Evolutionary conservation across 2,113 vertebrate species (phyloP), one percentile per base, ranked within the genome.

Genomic region (Apodemus speciosus): DNA sequence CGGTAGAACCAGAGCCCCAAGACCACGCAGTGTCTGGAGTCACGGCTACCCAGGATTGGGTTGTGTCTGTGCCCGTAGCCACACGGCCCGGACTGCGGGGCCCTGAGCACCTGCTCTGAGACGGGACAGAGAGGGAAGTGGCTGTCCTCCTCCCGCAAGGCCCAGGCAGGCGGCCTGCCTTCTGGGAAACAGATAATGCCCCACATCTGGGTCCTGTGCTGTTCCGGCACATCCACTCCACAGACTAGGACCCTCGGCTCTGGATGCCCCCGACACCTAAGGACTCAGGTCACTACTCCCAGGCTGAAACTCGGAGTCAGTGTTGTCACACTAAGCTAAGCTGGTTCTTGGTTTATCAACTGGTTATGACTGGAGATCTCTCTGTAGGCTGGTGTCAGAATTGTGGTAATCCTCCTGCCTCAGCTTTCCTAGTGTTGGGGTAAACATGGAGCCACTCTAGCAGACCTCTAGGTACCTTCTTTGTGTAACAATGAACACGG

Each of bases 141-240:
- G 21, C 72, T 4, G 11, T 8, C 69, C 20, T 6, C 30, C 30
- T 9, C 9, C 0, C 21, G 13, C 69, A 25, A 0, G 9, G n/a
- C 69, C 11, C 38, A 25, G 32, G 25, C 8, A 16, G 3, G 1
- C 23, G 62, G 72, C 75, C 64, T 0, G 27, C 62, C 40, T 92
- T 95, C 93, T 92, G 89, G 90, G 84, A 95, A 94, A 38, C 49
- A 2, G 1, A 10, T 43, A 32, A 20, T 25, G 7, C 9, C 38
- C 25, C 79, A 40, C n/a, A 80, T 38, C 21, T 25, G 35, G 35
- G 53, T 27, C 72, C 77, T 35, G 30, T 15, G 51, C 20, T 9
- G 30, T 53, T 53, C 27, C 53, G 27, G 18, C 46, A n/a, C n/a
- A n/a, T n/a, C n/a, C n/a, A n/a, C n/a, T n/a, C n/a, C n/a, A n/a